These are phyloP conservation scores for Gastrophysa polygoni DNA, from an alignment of 2,888 invertebrate species.

Conservation along the genomic window DNA sequence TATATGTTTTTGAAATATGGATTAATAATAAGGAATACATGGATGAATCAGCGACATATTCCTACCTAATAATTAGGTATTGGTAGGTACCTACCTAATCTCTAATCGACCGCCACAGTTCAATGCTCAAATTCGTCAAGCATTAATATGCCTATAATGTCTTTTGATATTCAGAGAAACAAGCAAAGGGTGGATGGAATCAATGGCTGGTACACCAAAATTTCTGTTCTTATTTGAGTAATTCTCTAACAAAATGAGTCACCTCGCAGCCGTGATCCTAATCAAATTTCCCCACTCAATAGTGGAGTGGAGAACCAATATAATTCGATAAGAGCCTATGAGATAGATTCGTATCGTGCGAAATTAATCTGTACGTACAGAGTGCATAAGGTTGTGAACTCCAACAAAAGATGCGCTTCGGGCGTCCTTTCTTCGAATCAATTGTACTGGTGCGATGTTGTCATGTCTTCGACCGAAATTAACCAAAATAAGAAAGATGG, in stretches of 20 bases:
- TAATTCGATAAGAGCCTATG: constrained; percentile 5
- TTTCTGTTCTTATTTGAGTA: constrained; percentile 23
- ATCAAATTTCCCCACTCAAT: constrained; percentile 27
- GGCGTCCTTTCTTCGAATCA: background rate
- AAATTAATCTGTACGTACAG: constrained; percentile 1
- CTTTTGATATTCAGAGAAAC: too few species aligned
- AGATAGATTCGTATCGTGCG: background rate
- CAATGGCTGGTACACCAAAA: constrained; percentile 20
- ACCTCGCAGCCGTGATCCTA: constrained; percentile 22
- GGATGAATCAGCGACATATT: too few species aligned
- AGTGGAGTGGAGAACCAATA: background rate
- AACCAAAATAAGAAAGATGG: too few species aligned
- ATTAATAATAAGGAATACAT: too few species aligned
- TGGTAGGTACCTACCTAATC: too few species aligned
- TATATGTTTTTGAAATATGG: too few species aligned
- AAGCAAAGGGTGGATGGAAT: constrained; percentile 19
- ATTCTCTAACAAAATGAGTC: constrained; percentile 30
- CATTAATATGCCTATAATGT: too few species aligned
- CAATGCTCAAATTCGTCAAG: too few species aligned
- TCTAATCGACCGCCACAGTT: too few species aligned
- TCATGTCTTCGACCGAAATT: background rate
- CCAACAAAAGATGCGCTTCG: background rate
- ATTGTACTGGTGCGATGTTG: background rate
- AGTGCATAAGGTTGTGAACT: background rate
- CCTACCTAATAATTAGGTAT: too few species aligned